These are phyloP conservation scores for Ochotona princeps DNA, from an alignment of 2,113 vertebrate species.

Conservation along the genomic window DNA sequence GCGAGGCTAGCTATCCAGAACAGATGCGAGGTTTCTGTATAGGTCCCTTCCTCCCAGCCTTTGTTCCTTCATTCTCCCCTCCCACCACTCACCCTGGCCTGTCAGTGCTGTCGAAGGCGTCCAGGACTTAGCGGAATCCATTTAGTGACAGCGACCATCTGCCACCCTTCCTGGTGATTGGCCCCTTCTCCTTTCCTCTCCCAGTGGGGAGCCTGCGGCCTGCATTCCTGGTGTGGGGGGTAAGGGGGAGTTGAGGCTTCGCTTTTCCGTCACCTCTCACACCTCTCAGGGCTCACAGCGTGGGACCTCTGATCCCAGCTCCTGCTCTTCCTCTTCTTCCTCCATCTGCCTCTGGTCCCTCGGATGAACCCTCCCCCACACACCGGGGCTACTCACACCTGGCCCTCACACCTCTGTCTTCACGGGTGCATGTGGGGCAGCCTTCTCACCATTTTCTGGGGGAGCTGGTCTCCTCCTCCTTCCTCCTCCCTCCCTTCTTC, in stretches of 20 bases:
- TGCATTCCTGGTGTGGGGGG: not conserved
- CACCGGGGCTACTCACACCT: not conserved
- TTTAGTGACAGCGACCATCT: slow-evolving; percentile 75
- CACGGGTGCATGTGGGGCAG: not conserved
- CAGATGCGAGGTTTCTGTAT: not conserved
- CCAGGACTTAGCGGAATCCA: slow-evolving; percentile 63
- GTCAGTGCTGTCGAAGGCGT: slow-evolving; percentile 53
- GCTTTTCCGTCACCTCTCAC: not conserved
- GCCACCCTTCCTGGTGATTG: slow-evolving; percentile 26
- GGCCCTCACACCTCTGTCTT: not conserved
- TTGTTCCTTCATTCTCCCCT: not conserved
- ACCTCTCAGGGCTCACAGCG: not conserved
- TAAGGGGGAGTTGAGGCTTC: not conserved
- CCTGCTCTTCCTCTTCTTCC: not conserved
- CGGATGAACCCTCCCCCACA: not conserved
- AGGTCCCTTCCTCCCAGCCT: not conserved
- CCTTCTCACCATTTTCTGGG: too few relatives aligned
- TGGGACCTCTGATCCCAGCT: not conserved
- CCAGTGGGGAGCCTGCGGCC: not conserved
- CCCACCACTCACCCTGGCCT: not conserved
- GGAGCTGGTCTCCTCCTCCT: not conserved
- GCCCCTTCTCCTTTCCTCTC: slow-evolving; percentile 8
- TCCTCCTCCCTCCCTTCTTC: not conserved
- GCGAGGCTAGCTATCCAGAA: not conserved
- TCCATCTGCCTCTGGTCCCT: not conserved